Evolutionary conservation across 64 coral and sea anemone genomes (phyloP).

Genomic region (Pocillopora verrucosa): DNA sequence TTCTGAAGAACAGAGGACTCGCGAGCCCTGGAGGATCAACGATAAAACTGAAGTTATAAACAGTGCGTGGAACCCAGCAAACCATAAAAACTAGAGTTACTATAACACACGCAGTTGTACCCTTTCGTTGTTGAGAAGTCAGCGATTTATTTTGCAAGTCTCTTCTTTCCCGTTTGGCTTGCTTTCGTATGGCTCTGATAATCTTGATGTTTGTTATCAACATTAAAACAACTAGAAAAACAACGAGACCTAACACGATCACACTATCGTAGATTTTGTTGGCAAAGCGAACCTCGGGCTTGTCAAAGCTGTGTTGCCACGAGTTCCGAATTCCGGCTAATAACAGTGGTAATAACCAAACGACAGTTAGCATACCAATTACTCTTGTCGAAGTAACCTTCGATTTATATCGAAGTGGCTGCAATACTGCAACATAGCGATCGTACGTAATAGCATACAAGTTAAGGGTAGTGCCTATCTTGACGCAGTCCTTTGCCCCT

Average conservation of each 20-base stretch:
- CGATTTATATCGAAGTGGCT: slow-evolving; percentile 5
- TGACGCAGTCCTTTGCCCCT: slow-evolving; percentile 16
- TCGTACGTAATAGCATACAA: slow-evolving; percentile 18
- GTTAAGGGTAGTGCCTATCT: slow-evolving; percentile 7
- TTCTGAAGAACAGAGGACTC: slow-evolving; percentile 38
- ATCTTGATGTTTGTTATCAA: slow-evolving; percentile 42
- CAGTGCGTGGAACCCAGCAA: slow-evolving; percentile 71
- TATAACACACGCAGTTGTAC: slow-evolving; percentile 54
- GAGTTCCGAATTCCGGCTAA: slow-evolving; percentile 52
- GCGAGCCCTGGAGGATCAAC: slow-evolving; percentile 25
- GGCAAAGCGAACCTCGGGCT: neutral
- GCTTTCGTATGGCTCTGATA: slow-evolving; percentile 43
- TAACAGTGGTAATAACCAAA: slow-evolving; percentile 51
- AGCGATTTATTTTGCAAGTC: neutral
- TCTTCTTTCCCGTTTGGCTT: neutral
- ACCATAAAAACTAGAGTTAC: slow-evolving; percentile 57
- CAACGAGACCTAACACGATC: slow-evolving; percentile 35
- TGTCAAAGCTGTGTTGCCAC: slow-evolving; percentile 32
- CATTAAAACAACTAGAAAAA: slow-evolving; percentile 50
- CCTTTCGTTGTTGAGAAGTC: slow-evolving; percentile 24
- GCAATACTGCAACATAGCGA: slow-evolving; percentile 17
- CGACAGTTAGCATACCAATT: slow-evolving; percentile 18
- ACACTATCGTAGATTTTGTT: slow-evolving; percentile 68
- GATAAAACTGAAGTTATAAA: slow-evolving; percentile 44
- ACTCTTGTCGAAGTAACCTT: slow-evolving; percentile 25